Evolutionary conservation across 2,113 vertebrate genomes (phyloP).

Genomic region (Cromileptes altivelis): DNA sequence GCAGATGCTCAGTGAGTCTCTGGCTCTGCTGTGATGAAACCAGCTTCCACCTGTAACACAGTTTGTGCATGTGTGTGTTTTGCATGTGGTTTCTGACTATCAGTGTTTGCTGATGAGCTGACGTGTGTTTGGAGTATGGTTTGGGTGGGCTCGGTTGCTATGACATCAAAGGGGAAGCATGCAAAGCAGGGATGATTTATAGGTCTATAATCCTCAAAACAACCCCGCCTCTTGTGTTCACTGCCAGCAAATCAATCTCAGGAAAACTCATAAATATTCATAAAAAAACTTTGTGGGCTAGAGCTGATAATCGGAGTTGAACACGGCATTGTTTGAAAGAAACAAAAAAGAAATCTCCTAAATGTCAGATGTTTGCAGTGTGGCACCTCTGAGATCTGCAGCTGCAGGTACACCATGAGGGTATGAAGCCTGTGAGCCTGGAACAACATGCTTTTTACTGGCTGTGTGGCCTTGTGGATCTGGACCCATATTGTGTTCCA

Average conservation of each 20-base stretch:
- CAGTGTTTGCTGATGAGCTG: conserved; percentile 33
- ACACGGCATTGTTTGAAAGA: neutral
- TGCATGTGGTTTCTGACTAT: conserved; percentile 19
- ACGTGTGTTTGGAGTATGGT: conserved; percentile 31
- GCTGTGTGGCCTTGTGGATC: neutral
- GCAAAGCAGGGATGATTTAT: conserved; percentile 63
- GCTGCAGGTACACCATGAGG: neutral
- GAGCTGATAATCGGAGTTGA: conserved; percentile 4
- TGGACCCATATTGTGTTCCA: conserved; percentile 31
- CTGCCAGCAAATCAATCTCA: conserved; percentile 36
- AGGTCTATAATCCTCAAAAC: conserved; percentile 42
- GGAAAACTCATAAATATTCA: conserved; percentile 1
- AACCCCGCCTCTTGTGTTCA: conserved; percentile 49
- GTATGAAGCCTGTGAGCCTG: neutral
- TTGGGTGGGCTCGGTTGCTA: conserved; percentile 66
- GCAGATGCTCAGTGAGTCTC: conserved; percentile 62
- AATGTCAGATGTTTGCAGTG: neutral
- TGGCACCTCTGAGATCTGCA: conserved; percentile 14
- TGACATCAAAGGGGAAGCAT: conserved; percentile 54
- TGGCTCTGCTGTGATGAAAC: conserved; percentile 33
- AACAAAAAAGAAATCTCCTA: neutral
- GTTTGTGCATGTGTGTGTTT: neutral
- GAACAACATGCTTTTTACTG: conserved; percentile 19
- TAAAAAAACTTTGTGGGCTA: neutral
- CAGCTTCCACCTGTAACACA: conserved; percentile 47